These are phyloP conservation scores for Orthosia gracilis DNA, from an alignment of 2,888 invertebrate species.

Conservation along the genomic window DNA sequence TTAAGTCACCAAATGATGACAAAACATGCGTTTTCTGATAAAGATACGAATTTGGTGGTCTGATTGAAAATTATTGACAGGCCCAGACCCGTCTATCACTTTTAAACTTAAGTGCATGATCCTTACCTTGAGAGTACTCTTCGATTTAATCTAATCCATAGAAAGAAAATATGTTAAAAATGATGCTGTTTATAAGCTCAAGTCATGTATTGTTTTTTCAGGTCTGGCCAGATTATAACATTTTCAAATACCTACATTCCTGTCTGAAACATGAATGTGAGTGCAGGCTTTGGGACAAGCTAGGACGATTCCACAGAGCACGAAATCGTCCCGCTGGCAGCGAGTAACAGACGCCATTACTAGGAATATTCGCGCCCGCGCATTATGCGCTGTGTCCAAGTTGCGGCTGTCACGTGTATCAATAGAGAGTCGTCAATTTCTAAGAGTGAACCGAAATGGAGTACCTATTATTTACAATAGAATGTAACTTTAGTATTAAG, in stretches of 20 bases:
- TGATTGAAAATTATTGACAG: neutral
- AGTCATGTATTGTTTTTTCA: neutral
- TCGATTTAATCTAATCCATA: constrained; percentile 8
- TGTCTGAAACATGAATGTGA: constrained; percentile 17
- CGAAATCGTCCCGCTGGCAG: neutral
- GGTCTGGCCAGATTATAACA: constrained; percentile 4
- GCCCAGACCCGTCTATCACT: neutral
- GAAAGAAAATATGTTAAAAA: constrained; percentile 3
- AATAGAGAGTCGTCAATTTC: neutral
- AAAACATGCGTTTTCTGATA: neutral
- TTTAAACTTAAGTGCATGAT: constrained; percentile 15
- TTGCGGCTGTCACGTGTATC: neutral
- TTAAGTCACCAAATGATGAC: neutral
- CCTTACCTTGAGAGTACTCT: neutral
- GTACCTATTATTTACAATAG: no score
- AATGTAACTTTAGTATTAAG: no score
- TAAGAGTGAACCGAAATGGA: neutral
- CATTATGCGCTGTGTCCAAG: neutral
- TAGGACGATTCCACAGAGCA: neutral
- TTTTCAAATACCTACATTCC: constrained; percentile 1
- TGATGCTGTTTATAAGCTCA: constrained; percentile 1
- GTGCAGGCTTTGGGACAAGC: constrained; percentile 15
- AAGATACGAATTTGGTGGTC: neutral
- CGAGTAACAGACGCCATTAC: neutral
- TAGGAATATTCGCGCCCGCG: neutral